Evolutionary conservation across 2,113 vertebrate species (phyloP).

Genomic region (Zosterops hypoxanthus): DNA sequence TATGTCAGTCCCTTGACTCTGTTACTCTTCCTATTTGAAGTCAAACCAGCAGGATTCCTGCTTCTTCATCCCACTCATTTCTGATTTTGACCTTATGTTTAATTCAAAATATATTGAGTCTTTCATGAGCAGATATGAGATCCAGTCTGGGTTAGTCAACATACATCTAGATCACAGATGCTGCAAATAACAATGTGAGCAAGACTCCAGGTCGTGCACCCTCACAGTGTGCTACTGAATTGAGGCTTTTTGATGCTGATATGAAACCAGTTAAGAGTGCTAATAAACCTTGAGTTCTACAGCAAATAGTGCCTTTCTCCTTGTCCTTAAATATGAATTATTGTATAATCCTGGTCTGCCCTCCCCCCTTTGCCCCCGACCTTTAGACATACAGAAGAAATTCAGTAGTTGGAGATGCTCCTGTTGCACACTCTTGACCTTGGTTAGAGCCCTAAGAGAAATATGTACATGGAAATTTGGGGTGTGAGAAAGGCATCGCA

Average conservation of each 20-base stretch:
- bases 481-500: neutral
- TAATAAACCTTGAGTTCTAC: neutral
- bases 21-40: slow-evolving; percentile 11
- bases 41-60: neutral
- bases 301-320: neutral
- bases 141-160: neutral
- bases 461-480: neutral
- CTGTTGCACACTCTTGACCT: neutral
- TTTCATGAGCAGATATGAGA: neutral
- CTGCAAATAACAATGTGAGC: neutral
- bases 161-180: neutral
- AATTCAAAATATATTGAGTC: neutral
- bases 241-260: neutral
- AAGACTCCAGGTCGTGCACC: neutral
- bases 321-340: neutral
- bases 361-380: fast-evolving
- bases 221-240: neutral
- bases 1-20: neutral
- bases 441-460: neutral
- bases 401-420: neutral
- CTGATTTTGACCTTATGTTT: neutral
- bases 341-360: neutral
- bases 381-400: neutral
- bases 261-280: neutral
- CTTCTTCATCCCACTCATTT: neutral